A percentile compares a stretch with the other conserved stretches of the same genome.
These are phyloP conservation scores for Anas flavirostris DNA, from an alignment of 2,797 vertebrate genomes.

Conservation along the genomic window DNA sequence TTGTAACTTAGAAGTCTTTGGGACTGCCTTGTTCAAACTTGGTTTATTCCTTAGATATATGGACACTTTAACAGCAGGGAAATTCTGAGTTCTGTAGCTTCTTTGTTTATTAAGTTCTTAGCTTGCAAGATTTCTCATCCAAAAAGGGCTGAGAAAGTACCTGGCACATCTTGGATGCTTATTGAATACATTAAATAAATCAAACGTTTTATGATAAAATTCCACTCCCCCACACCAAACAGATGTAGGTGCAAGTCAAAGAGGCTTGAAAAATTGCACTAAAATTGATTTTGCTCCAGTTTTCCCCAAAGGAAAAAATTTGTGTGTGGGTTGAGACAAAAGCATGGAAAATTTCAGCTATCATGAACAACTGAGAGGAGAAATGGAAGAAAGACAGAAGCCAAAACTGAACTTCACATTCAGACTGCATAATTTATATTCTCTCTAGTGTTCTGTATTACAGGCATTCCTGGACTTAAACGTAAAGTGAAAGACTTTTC, in stretches of 20 bases:
- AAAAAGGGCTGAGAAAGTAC: constrained; percentile 67
- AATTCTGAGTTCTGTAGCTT: constrained; percentile 26
- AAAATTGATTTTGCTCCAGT: constrained; percentile 67
- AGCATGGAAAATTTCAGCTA: constrained; percentile 51
- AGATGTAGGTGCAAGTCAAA: constrained; percentile 63
- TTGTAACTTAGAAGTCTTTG: neutral
- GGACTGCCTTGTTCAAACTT: neutral
- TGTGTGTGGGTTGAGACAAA: constrained; percentile 37
- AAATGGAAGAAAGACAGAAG: constrained; percentile 38
- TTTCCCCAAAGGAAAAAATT: constrained; percentile 66
- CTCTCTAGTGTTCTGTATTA: neutral
- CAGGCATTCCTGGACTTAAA: constrained; percentile 8
- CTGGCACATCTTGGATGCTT: constrained; percentile 66
- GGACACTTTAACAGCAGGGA: neutral
- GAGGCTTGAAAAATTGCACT: constrained; percentile 51
- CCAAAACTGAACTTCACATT: constrained; percentile 44
- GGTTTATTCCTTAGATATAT: neutral
- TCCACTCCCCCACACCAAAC: constrained; percentile 64
- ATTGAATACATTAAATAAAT: constrained; percentile 72
- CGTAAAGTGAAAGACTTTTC: neutral
- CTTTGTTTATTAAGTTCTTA: constrained; percentile 61
- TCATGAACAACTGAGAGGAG: constrained; percentile 22
- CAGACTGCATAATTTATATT: neutral
- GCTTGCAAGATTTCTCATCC: constrained; percentile 66
- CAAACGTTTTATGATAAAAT: constrained; percentile 67